phyloP scores from a whole-genome alignment of 2,113 vertebrate genomes.

The Hypocryptadius cinnamomeus region DNA sequence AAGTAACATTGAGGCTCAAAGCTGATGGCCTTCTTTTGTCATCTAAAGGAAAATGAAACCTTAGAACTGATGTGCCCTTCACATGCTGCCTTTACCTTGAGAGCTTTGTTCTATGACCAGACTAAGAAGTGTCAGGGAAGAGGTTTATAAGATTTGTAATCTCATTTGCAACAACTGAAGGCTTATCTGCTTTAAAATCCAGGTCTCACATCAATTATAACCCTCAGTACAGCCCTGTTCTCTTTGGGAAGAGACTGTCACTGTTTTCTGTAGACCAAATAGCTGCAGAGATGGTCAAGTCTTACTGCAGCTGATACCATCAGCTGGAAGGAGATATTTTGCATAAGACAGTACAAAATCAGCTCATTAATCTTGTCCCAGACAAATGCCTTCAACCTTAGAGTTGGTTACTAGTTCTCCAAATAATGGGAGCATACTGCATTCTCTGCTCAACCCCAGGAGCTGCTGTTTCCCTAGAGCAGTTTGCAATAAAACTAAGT shows the following conservation, averaged over 20 bases:
- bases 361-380: not conserved
- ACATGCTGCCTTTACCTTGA: not conserved
- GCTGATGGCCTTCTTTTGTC: not conserved
- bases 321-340: not conserved
- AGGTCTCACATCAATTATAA: not conserved
- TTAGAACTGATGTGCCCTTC: not conserved
- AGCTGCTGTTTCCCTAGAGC: not conserved
- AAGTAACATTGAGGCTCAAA: not conserved
- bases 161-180: not conserved
- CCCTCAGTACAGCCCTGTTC: not conserved
- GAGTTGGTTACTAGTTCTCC: not conserved
- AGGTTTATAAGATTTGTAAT: not conserved
- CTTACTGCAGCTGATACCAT: not conserved
- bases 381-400: not conserved
- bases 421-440: not conserved
- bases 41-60: not conserved
- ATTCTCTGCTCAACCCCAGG: not conserved
- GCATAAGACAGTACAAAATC: not conserved
- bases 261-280: not conserved
- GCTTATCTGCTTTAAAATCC: constrained; percentile 8
- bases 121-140: not conserved
- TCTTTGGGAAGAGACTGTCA: not conserved
- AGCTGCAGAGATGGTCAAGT: not conserved
- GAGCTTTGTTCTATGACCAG: not conserved
- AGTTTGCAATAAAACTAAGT: not conserved